phyloP scores from a whole-genome alignment of 2,113 vertebrate genomes.

The Chlamydotis undulata region DNA sequence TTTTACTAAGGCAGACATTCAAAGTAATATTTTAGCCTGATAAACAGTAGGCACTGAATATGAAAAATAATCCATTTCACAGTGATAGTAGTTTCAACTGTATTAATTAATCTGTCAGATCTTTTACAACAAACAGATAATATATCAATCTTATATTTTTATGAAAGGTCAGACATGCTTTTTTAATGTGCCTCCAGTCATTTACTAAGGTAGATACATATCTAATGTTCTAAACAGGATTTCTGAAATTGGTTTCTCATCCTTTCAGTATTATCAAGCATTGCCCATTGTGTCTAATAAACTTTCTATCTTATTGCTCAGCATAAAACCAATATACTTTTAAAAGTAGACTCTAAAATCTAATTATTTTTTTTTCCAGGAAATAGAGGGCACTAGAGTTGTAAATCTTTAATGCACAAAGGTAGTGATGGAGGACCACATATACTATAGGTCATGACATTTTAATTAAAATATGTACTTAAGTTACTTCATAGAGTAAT shows the following conservation, averaged over 20 bases:
- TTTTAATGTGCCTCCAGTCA: not conserved
- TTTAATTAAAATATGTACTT: slow-evolving; percentile 16
- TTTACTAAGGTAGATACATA: not conserved
- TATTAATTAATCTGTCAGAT: not conserved
- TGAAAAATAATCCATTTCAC: not conserved
- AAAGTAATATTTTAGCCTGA: not conserved
- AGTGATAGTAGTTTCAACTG: not conserved
- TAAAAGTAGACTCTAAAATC: not conserved
- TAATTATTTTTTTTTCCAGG: not conserved
- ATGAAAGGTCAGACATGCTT: not conserved
- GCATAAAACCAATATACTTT: not conserved
- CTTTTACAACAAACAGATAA: not conserved
- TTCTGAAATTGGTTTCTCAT: slow-evolving; percentile 13
- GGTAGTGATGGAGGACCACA: not conserved
- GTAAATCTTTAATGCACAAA: not conserved
- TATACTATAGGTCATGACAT: not conserved
- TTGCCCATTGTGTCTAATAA: not conserved
- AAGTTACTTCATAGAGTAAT: not conserved
- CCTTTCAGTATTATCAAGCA: not conserved
- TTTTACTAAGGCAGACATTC: not conserved
- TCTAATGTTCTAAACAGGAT: not conserved
- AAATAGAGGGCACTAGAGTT: not conserved
- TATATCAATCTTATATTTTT: not conserved
- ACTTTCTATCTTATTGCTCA: not conserved
- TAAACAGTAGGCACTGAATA: not conserved